These are phyloP conservation scores for Holacanthus passer DNA, from an alignment of 2,113 vertebrate genomes.

Conservation along the genomic window DNA sequence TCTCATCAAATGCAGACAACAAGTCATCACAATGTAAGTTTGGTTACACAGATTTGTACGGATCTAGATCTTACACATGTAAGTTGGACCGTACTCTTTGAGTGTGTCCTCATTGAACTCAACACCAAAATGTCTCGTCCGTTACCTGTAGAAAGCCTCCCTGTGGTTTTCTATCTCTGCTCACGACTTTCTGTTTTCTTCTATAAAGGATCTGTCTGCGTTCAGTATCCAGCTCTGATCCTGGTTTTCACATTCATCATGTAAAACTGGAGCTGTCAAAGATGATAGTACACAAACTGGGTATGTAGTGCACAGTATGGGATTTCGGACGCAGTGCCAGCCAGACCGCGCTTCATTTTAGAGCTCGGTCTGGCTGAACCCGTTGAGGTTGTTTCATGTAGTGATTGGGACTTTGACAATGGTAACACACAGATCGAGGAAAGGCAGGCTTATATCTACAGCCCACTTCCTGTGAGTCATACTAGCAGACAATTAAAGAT, in stretches of 20 bases:
- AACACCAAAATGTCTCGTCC: constrained; percentile 12
- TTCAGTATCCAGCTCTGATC: neutral
- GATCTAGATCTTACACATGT: constrained; percentile 5
- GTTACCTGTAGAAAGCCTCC: constrained; percentile 15
- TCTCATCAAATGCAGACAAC: neutral
- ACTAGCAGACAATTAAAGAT: no score
- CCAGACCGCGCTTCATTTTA: no score
- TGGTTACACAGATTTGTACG: neutral
- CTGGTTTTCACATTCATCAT: neutral
- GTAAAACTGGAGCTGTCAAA: neutral
- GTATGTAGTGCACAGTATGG: no score
- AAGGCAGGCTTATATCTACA: no score
- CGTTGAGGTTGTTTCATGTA: no score
- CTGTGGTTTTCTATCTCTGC: constrained; percentile 19
- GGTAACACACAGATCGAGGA: no score
- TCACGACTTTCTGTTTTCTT: constrained; percentile 24
- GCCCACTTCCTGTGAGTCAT: no score
- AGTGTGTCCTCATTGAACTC: neutral
- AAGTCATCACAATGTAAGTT: neutral
- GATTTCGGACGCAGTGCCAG: no score
- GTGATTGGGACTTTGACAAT: no score
- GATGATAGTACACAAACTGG: no score
- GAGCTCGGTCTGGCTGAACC: no score
- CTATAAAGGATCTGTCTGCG: constrained; percentile 6
- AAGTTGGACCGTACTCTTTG: neutral